Base-by-base conservation (phyloP, 2,113 vertebrate species). In the Todiramphus saurophagus region DNA sequence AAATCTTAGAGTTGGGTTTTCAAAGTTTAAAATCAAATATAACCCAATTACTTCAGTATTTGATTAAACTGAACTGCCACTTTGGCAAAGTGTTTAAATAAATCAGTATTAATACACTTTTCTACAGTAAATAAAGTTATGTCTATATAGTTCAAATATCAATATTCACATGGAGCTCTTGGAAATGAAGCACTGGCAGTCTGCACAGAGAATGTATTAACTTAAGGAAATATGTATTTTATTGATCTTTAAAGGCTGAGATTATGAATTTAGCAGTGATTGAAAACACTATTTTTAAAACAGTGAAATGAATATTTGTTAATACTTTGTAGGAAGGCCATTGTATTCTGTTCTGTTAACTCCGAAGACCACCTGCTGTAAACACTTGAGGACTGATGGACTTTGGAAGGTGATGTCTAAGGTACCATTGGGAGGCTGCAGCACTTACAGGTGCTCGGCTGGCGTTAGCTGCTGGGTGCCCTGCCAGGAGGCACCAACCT, bases 71-170 rank as follows among this genome's bases (percentile, higher is more conserved):
- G 69, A 97, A 96, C 96, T 96, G 96, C 94, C 77, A 93, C 91
- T 96, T 97, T 48, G 91, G 81, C 92, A 78, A 97, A 96, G 83
- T 86, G 80, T 95, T 98, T 97, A 96, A 98, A 98, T 97, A 97
- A 98, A 98, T 98, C 97, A 97, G 94, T 90, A 92, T 97, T 97
- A 97, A 97, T 97, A 93, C 93, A 83, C 72, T 97, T 97, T 97
- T 93, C 93, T 95, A 91, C 59, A 75, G 94, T 97, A 97, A 97
- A 97, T 98, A 95, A 97, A 97, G 94, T 97, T 97, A 93, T 24
- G 16, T 82, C 87, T 95, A 50, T 91, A 58, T 93, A 95, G 91
- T 94, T 97, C 85, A 97, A 94, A 95, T 96, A 94, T 94, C 95
- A 97, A 73, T 97, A 94, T 66, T 96, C 88, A 94, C 68, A 77